Percentiles rank a stretch among this genome's conserved stretches.
These are phyloP conservation scores for Luperina nickerlii DNA, from an alignment of 2,888 invertebrate genomes.

Conservation along the genomic window DNA sequence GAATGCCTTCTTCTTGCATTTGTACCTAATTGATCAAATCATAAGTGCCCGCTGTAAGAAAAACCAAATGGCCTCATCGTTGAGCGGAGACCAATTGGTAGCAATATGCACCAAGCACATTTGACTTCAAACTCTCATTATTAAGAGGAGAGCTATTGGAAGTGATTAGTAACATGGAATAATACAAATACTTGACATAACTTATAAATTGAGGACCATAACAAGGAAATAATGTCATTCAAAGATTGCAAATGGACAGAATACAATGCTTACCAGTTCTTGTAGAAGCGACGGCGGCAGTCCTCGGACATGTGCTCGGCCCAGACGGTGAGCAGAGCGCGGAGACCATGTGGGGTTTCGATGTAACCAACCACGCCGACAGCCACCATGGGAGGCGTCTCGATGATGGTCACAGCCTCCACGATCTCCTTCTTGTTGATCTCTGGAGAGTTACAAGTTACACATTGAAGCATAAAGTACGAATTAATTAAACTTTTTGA, in stretches of 20 bases:
- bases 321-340: conserved; percentile 98
- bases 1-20: conserved; percentile 99
- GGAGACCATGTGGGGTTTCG: conserved; percentile 99
- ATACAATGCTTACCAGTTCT: conserved; percentile 96
- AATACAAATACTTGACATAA: neutral
- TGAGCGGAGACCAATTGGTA: conserved; percentile 92
- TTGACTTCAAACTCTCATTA: conserved; percentile 91
- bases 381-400: conserved; percentile 99
- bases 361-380: conserved; percentile 99
- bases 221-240: neutral
- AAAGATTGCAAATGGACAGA: neutral
- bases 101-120: conserved; percentile 77
- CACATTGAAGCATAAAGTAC: too few relatives aligned
- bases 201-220: neutral
- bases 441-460: conserved; percentile 90
- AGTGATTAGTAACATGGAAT: conserved; percentile 72
- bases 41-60: conserved; percentile 83
- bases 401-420: conserved; percentile 99
- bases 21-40: conserved; percentile 95
- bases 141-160: conserved; percentile 92
- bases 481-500: neutral
- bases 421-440: conserved; percentile 99
- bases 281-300: conserved; percentile 99
- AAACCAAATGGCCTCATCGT: conserved; percentile 92
- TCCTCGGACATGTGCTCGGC: conserved; percentile 99